A percentile compares a stretch with the other conserved stretches of the same genome.
Evolutionary conservation across 1,140 invertebrate species (phyloP).

Genomic region (Bemisia tabaci): DNA sequence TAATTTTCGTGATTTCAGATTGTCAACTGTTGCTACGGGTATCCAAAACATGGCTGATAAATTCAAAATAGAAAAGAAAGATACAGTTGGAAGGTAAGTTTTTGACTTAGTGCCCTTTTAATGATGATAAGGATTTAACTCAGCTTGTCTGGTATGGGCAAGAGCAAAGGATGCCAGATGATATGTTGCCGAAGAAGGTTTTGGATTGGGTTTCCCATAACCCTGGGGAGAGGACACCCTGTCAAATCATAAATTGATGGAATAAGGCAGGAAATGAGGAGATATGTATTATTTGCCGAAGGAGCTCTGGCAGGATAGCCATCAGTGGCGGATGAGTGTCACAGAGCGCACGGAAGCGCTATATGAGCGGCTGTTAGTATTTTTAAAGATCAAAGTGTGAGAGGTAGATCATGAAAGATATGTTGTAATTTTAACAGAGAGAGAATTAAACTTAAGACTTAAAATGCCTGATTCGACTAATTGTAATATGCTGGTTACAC

Average conservation of each 20-base stretch:
- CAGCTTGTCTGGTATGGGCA: not conserved
- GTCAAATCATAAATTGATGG: not conserved
- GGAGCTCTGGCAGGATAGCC: too few relatives aligned
- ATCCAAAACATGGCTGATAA: not conserved
- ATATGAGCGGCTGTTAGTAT: not conserved
- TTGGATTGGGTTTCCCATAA: not conserved
- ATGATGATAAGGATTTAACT: not conserved
- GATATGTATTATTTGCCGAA: not conserved
- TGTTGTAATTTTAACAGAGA: too few relatives aligned
- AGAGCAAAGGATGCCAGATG: not conserved
- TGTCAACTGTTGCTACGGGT: not conserved
- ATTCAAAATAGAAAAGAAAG: not conserved
- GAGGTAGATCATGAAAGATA: not conserved
- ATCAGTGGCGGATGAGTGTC: too few relatives aligned
- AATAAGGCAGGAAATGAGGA: not conserved
- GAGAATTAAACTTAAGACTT: too few relatives aligned
- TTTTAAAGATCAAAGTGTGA: not conserved
- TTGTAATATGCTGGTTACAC: too few relatives aligned
- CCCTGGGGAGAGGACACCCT: not conserved
- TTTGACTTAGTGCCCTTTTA: not conserved
- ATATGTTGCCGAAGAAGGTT: not conserved
- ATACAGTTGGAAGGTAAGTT: not conserved
- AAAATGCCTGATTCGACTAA: too few relatives aligned
- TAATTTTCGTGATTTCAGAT: not conserved
- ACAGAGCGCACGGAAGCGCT: too few relatives aligned